Base-by-base conservation (phyloP, 1,140 invertebrate genomes). In the Nasonia longicornis region DNA sequence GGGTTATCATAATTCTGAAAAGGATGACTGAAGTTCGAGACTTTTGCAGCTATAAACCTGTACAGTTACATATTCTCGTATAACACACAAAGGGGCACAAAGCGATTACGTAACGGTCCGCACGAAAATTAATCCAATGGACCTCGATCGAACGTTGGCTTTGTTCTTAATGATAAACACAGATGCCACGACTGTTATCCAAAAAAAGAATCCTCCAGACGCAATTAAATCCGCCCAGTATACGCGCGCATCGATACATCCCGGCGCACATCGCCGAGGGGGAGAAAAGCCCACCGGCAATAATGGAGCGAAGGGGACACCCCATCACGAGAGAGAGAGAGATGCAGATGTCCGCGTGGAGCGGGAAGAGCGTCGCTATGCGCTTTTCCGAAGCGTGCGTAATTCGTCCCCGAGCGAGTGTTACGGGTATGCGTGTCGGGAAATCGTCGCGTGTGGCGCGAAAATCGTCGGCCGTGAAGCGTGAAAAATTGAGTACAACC, bases 241-340 rank as follows among this genome's bases (percentile, higher is more conserved):
- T n/a, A 58, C 52, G 12, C 45, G 52, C 52, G 16, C 52, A 58
- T 58, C 52, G 52, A 58, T n/a, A n/a, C 14, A 58, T 58, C 16
- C 20, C 16, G 4, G 48, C 4, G 48, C 20, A n/a, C 52, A 58
- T 3, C 14, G 20, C 2, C 45, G 45, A 48, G 45, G 45, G 45
- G 14, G 45, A 48, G 52, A 58, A 58, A 58, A n/a, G 20, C 52
- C 52, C 20, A 58, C 52, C 52, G 52, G 52, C 52, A 58, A n/a
- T 58, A n/a, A 58, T n/a, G 11, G 12, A 52, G 7, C 16, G 2
- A 20, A 52, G 22, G 20, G 3, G 45, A 3, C 26, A 42, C 45
- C 66, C 76, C 66, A 38, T 69, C 64, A 22, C 31, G 45, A 26
- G 16, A 78, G 29, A 70, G 31, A 45, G 66, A 78, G 66, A 78